Percentiles rank a stretch among this genome's conserved stretches.
phyloP scores from a whole-genome alignment of 2,113 vertebrate species.

The Myocastor coypus region DNA sequence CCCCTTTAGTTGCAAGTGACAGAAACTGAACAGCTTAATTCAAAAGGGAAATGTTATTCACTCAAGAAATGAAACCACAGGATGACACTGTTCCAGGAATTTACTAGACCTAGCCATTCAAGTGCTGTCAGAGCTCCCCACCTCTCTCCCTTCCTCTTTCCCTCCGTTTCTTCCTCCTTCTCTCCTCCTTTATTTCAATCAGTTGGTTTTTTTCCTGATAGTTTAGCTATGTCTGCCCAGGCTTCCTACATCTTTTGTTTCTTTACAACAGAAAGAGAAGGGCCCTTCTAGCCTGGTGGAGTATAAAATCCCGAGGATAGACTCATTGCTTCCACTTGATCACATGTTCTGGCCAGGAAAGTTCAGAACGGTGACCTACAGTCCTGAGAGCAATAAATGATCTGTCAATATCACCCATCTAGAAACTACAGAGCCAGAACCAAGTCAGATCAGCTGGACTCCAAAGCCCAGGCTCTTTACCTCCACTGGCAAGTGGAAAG shows the following conservation, averaged over 20 bases:
- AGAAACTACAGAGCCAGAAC: not conserved
- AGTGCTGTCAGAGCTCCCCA: not conserved
- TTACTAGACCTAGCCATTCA: not conserved
- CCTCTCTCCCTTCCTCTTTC: not conserved
- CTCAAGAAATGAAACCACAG: not conserved
- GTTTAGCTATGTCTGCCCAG: not conserved
- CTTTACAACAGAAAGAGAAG: slow-evolving; percentile 5
- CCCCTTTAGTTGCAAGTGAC: not conserved
- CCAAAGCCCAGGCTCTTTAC: not conserved
- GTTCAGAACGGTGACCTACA: not conserved
- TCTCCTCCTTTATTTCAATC: not conserved
- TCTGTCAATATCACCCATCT: not conserved
- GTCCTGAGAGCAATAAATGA: not conserved
- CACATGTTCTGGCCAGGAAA: not conserved
- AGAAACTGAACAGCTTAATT: slow-evolving; percentile 15
- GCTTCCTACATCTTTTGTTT: not conserved
- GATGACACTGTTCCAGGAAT: not conserved
- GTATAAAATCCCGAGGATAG: not conserved
- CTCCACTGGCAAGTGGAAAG: not conserved
- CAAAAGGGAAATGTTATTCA: not conserved
- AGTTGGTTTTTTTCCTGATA: not conserved
- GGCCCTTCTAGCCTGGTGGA: not conserved
- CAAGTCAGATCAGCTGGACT: not conserved
- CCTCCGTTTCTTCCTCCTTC: not conserved
- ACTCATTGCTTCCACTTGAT: not conserved